Conservation (phyloP, 1,140 invertebrate species). For the Notospermus geniculatus region DNA sequence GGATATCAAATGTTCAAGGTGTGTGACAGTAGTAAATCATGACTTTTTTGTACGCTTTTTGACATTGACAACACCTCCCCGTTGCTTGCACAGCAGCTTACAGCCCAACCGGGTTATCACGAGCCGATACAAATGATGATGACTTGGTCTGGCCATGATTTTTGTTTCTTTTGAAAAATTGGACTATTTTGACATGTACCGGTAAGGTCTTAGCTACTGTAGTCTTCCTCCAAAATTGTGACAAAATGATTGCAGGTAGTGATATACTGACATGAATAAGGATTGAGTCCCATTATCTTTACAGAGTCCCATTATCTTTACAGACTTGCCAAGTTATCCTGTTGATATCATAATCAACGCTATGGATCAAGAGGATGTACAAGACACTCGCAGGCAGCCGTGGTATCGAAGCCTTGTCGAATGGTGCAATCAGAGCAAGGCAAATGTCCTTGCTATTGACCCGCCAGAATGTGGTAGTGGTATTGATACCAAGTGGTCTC, state of each 20-base stretch:
- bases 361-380: conserved; percentile 59
- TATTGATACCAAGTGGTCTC: conserved; percentile 71
- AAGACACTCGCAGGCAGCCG: conserved; percentile 29
- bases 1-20: conserved; percentile 58
- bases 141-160: not conserved
- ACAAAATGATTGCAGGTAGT: not conserved
- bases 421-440: conserved; percentile 72
- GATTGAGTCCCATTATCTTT: not conserved
- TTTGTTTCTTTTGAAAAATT: not conserved
- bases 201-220: not conserved
- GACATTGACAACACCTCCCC: no score
- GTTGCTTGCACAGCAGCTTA: no score
- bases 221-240: no score
- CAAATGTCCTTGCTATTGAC: conserved; percentile 79
- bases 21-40: no score
- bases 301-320: conserved; percentile 25
- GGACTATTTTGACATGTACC: not conserved
- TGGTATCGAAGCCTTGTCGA: conserved; percentile 58
- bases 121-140: no score
- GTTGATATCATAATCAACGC: conserved; percentile 72
- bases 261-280: not conserved
- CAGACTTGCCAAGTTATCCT: conserved; percentile 61
- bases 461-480: conserved; percentile 65
- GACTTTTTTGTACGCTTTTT: no score
- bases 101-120: no score